These are phyloP conservation scores for Nephrotoma appendiculata DNA, from an alignment of 2,888 invertebrate genomes.

Conservation along the genomic window DNA sequence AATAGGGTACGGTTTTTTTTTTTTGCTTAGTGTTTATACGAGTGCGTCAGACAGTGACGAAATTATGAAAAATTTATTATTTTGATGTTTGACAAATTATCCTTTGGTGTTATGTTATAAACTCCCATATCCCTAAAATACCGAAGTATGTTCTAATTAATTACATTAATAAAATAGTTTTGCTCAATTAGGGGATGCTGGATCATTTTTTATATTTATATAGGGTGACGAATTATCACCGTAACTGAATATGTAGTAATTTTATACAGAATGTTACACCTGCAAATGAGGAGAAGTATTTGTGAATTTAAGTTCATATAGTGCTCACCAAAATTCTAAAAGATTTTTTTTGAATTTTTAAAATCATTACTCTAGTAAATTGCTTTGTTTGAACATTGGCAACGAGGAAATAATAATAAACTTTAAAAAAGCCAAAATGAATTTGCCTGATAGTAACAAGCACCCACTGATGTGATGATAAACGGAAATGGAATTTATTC, in stretches of 20 bases:
- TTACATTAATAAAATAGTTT: not conserved
- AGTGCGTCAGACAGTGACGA: not conserved
- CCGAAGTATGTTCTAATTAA: not conserved
- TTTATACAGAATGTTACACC: too few relatives aligned
- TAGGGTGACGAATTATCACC: not conserved
- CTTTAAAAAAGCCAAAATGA: too few relatives aligned
- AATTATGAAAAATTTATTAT: not conserved
- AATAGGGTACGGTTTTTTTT: not conserved
- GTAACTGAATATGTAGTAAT: not conserved
- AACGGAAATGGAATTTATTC: too few relatives aligned
- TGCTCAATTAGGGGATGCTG: not conserved
- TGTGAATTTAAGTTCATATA: too few relatives aligned
- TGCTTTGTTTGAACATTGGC: too few relatives aligned
- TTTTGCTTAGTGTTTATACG: not conserved
- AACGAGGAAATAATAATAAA: too few relatives aligned
- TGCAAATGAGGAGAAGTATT: too few relatives aligned
- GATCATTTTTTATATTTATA: not conserved
- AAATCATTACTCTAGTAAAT: too few relatives aligned
- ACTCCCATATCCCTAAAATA: not conserved
- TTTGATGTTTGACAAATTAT: not conserved
- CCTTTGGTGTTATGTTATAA: not conserved
- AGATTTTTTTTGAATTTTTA: too few relatives aligned
- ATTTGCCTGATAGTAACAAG: too few relatives aligned
- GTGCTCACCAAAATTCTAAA: too few relatives aligned
- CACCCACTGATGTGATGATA: too few relatives aligned